Conservation (phyloP, 2,113 vertebrate species). For the Calyptommatus sinebrachiatus region DNA sequence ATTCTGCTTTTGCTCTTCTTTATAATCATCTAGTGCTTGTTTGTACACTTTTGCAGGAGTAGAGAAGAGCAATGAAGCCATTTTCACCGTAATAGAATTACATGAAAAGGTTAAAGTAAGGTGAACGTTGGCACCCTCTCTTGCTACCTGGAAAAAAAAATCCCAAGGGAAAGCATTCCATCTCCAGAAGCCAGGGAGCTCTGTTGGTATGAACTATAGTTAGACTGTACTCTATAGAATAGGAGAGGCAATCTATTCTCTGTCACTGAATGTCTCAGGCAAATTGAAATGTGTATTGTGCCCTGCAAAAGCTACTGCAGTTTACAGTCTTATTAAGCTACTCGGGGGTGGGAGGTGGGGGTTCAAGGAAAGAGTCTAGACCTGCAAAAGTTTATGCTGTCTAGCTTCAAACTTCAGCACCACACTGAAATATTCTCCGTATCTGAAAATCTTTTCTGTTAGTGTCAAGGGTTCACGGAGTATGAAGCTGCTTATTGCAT, state of each 20-base stretch:
- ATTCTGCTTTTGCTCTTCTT: background rate
- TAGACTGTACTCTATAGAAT: background rate
- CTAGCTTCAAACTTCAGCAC: constrained; percentile 3
- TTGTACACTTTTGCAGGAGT: background rate
- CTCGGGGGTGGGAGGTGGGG: background rate
- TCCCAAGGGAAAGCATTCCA: background rate
- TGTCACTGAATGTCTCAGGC: background rate
- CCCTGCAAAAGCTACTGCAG: constrained; percentile 6
- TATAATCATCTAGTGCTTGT: background rate
- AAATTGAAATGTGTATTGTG: constrained; percentile 20
- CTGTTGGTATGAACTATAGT: background rate
- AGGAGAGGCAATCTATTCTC: constrained; percentile 29
- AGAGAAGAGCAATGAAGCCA: constrained; percentile 13
- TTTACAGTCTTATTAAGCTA: constrained; percentile 4
- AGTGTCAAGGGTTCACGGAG: constrained; percentile 2
- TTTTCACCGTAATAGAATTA: constrained; percentile 9
- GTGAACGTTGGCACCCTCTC: background rate
- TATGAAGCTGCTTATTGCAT: background rate
- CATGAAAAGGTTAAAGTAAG: constrained; percentile 11
- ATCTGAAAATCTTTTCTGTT: background rate
- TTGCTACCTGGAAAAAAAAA: background rate
- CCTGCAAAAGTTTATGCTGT: background rate
- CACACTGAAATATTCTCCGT: background rate
- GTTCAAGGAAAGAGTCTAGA: constrained; percentile 5
- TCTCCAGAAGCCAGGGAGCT: background rate